Percentiles rank a stretch among this genome's conserved stretches.
Conservation (phyloP, 2,113 vertebrate genomes). For the Actenoides lindsayi region DNA sequence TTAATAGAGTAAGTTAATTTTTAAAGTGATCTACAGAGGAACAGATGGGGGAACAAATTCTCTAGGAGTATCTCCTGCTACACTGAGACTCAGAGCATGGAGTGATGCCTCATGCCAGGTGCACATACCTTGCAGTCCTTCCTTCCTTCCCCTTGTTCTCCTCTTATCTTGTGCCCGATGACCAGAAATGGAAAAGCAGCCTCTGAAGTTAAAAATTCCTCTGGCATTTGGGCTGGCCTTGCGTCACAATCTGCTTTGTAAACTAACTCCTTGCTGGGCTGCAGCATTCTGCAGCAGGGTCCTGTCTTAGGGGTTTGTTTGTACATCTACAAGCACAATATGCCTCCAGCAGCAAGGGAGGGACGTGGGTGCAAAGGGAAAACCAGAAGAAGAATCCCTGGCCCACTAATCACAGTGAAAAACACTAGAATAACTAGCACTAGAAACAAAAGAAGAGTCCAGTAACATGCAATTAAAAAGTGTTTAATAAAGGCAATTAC, state of each 20-base stretch:
- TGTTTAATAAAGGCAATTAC: not conserved
- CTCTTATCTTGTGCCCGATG: not conserved
- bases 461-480: not conserved
- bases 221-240: not conserved
- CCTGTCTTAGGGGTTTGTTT: not conserved
- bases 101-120: not conserved
- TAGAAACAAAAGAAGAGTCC: not conserved
- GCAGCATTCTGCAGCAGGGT: not conserved
- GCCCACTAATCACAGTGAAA: not conserved
- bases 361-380: not conserved
- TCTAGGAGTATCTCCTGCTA: slow-evolving; percentile 6
- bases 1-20: slow-evolving; percentile 42
- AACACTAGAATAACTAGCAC: not conserved
- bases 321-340: fast-evolving
- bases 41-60: slow-evolving; percentile 37
- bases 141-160: not conserved
- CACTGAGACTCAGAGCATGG: not conserved
- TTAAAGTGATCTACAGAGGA: slow-evolving; percentile 53
- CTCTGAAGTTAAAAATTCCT: slow-evolving; percentile 9
- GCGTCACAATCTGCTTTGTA: not conserved
- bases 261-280: not conserved
- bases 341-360: not conserved
- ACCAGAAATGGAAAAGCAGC: not conserved
- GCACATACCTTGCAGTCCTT: not conserved
- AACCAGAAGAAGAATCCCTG: not conserved